Evolutionary conservation across 2,888 invertebrate species (phyloP).

Genomic region (Pycnomerus fuliginosus): DNA sequence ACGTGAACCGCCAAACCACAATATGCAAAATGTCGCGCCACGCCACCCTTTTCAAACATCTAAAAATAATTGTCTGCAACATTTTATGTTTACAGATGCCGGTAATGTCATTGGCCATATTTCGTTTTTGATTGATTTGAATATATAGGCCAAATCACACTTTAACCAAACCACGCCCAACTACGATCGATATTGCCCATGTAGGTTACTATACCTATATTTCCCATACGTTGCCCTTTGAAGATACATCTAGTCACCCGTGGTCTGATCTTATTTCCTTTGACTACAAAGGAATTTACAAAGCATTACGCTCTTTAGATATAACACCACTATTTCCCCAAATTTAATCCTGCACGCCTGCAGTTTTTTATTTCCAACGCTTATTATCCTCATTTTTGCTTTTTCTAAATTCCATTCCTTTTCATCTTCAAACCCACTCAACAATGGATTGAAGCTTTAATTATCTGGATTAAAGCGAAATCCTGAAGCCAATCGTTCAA

Average conservation of each 20-base stretch:
- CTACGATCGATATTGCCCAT: conserved; percentile 45
- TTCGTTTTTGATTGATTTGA: conserved; percentile 37
- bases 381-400: no score
- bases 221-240: conserved; percentile 31
- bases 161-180: conserved; percentile 43
- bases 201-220: conserved; percentile 41
- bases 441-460: no score
- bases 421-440: no score
- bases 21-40: conserved; percentile 18
- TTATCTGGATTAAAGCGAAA: no score
- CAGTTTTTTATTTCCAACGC: not conserved
- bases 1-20: conserved; percentile 15
- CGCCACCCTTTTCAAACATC: conserved; percentile 4
- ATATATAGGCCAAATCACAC: conserved; percentile 39
- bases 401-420: no score
- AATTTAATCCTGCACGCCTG: conserved; percentile 15
- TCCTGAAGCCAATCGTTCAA: no score
- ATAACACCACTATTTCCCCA: conserved; percentile 11
- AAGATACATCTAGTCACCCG: conserved; percentile 39
- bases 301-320: conserved; percentile 16
- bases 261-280: conserved; percentile 34
- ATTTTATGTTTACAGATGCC: conserved; percentile 10
- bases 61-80: conserved; percentile 7
- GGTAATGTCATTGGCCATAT: conserved; percentile 11
- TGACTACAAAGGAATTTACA: conserved; percentile 34